These are phyloP conservation scores for Manacus vitellinus DNA, from an alignment of 2,113 vertebrate species.

Conservation along the genomic window DNA sequence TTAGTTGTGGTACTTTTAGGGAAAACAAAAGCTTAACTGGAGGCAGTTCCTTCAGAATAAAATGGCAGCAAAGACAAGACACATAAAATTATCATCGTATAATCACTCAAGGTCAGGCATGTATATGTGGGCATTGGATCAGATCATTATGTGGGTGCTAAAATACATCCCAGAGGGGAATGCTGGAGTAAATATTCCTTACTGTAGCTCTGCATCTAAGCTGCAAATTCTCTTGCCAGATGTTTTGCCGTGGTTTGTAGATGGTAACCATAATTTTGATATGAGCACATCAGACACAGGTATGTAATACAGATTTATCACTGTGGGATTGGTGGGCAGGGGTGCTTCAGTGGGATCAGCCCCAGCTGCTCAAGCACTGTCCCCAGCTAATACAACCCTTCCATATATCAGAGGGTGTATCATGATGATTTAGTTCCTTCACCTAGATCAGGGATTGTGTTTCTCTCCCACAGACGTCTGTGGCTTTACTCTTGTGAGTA, in stretches of 20 bases:
- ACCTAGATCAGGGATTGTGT: neutral
- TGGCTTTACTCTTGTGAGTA: neutral
- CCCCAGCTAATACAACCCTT: neutral
- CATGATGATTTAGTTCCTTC: neutral
- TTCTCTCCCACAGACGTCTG: neutral
- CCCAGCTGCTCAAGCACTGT: neutral
- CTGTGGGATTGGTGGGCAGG: neutral
- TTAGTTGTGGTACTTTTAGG: neutral
- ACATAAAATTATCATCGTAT: neutral
- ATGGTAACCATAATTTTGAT: neutral
- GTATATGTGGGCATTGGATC: neutral
- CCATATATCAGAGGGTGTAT: neutral
- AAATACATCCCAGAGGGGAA: neutral
- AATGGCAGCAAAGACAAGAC: neutral
- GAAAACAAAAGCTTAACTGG: neutral
- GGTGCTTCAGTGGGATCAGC: neutral
- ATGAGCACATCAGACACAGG: rapidly evolving
- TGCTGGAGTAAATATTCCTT: neutral
- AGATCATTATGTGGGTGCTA: neutral
- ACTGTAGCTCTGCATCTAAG: neutral
- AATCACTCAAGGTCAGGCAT: neutral
- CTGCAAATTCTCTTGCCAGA: neutral
- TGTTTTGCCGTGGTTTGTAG: neutral
- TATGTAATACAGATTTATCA: neutral
- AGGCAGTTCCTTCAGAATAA: neutral